These are phyloP conservation scores for Hipparchia semele DNA, from an alignment of 2,888 invertebrate species.

Conservation along the genomic window DNA sequence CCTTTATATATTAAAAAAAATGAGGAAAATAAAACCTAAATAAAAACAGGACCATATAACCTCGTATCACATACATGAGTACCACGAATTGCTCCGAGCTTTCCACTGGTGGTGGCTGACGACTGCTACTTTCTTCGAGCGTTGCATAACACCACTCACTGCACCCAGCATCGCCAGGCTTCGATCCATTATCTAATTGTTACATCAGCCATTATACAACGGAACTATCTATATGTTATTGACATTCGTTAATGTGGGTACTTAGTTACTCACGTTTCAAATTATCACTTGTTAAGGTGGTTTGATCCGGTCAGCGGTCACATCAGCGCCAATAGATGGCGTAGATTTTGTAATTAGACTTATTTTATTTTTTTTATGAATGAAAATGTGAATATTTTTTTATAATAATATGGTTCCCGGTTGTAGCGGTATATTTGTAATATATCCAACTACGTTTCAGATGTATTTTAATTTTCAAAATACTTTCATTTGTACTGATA, in stretches of 20 bases:
- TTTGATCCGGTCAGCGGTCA: too few species aligned
- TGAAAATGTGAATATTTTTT: too few species aligned
- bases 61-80: slow-evolving; percentile 9
- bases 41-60: not conserved
- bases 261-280: slow-evolving; percentile 31
- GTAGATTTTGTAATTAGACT: too few species aligned
- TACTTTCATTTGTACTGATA: too few species aligned
- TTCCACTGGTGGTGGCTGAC: slow-evolving; percentile 13
- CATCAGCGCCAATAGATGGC: too few species aligned
- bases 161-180: slow-evolving; percentile 52
- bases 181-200: slow-evolving; percentile 76
- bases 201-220: slow-evolving; percentile 62
- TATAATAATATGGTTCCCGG: too few species aligned
- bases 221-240: slow-evolving; percentile 50
- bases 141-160: slow-evolving; percentile 63
- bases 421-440: too few species aligned
- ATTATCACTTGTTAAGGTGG: not conserved
- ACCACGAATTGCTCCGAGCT: slow-evolving; percentile 15
- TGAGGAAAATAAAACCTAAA: slow-evolving; percentile 2
- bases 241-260: slow-evolving; percentile 51
- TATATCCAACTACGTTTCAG: too few species aligned
- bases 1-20: not conserved
- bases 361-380: too few species aligned
- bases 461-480: too few species aligned
- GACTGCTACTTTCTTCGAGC: slow-evolving; percentile 53